Conservation (phyloP, 2,888 invertebrate genomes). For the Idaea aversata region DNA sequence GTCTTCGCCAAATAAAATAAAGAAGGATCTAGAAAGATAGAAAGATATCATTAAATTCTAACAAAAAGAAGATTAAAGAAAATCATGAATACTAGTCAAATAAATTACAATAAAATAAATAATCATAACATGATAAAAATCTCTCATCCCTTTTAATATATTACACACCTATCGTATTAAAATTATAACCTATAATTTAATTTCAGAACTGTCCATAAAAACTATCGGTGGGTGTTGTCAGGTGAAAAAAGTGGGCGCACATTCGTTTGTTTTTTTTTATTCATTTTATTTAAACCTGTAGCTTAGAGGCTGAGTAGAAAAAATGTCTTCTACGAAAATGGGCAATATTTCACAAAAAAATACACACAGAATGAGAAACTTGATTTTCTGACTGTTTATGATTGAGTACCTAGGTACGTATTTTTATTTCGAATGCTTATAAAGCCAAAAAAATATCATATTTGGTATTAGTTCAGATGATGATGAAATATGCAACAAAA, state of each 20-base stretch:
- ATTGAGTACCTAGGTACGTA: background rate
- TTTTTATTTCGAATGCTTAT: too few relatives aligned
- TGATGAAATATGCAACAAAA: too few relatives aligned
- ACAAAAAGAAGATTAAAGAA: slow-evolving; percentile 35
- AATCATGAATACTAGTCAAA: slow-evolving; percentile 30
- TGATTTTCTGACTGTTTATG: slow-evolving; percentile 36
- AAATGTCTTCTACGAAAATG: slow-evolving; percentile 60
- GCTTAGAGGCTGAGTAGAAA: slow-evolving; percentile 65
- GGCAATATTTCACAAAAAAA: slow-evolving; percentile 53
- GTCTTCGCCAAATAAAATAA: background rate
- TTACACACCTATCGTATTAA: slow-evolving; percentile 78
- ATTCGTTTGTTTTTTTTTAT: slow-evolving; percentile 56
- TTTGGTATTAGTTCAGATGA: too few relatives aligned
- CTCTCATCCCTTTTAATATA: slow-evolving; percentile 67
- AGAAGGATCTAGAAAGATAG: background rate
- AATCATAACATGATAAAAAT: slow-evolving; percentile 60
- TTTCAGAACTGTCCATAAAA: slow-evolving; percentile 72
- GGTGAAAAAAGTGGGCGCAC: slow-evolving; percentile 69
- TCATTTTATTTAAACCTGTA: slow-evolving; percentile 49
- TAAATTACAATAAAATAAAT: slow-evolving; percentile 50
- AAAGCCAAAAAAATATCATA: too few relatives aligned
- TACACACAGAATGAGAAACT: slow-evolving; percentile 29
- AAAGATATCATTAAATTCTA: slow-evolving; percentile 30
- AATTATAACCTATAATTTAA: slow-evolving; percentile 80
- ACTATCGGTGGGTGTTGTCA: slow-evolving; percentile 68